phyloP scores from a whole-genome alignment of 2,797 vertebrate genomes.

The Myotis myotis region DNA sequence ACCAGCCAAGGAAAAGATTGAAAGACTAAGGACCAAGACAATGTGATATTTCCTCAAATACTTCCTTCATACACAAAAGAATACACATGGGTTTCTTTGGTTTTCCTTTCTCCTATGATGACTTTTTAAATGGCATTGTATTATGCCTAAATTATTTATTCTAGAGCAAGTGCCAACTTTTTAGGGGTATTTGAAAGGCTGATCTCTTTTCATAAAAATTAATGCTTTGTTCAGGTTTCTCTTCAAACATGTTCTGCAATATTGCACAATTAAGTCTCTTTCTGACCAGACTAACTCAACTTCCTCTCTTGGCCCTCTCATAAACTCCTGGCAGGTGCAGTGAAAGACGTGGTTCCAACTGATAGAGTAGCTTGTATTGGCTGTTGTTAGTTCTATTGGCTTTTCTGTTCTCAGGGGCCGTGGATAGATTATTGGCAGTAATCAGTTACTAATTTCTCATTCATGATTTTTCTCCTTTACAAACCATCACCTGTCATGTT shows the following conservation, averaged over 20 bases:
- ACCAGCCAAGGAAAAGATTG: not conserved
- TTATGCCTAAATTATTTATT: constrained; percentile 47
- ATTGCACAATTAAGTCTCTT: not conserved
- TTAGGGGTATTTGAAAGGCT: constrained; percentile 44
- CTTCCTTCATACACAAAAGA: not conserved
- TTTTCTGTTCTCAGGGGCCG: not conserved
- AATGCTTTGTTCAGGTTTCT: not conserved
- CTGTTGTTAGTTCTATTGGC: not conserved
- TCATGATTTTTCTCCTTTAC: not conserved
- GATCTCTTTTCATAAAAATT: constrained; percentile 16
- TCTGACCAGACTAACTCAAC: not conserved
- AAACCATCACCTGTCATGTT: not conserved
- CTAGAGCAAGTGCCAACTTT: not conserved
- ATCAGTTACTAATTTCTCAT: not conserved
- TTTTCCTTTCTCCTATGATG: not conserved
- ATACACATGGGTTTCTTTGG: not conserved
- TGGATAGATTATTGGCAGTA: not conserved
- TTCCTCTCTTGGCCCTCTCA: not conserved
- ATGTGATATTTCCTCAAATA: not conserved
- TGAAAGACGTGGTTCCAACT: not conserved
- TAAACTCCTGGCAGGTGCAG: not conserved
- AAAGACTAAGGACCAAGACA: constrained; percentile 14
- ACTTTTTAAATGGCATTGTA: constrained; percentile 31
- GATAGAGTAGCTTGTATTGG: not conserved
- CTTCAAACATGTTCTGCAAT: not conserved